A percentile compares a stretch with the other conserved stretches of the same genome.
These are phyloP conservation scores for Peribatodes rhomboidaria DNA, from an alignment of 2,888 invertebrate species.

Conservation along the genomic window DNA sequence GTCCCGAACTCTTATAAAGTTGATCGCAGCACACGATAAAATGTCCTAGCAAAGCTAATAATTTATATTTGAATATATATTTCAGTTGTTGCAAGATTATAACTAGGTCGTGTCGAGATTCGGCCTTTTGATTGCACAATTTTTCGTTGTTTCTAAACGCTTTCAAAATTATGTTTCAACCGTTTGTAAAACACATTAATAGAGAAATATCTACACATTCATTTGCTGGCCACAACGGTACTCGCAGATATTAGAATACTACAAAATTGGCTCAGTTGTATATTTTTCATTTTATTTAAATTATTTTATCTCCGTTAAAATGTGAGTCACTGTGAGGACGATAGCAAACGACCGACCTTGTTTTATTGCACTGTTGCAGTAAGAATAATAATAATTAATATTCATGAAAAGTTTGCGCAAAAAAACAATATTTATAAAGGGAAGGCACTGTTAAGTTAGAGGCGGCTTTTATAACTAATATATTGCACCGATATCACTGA, in stretches of 20 bases:
- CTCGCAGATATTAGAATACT: constrained; percentile 2
- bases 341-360: constrained; percentile 21
- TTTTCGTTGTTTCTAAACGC: constrained; percentile 45
- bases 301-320: constrained; percentile 11
- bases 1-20: constrained; percentile 34
- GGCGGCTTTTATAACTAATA: too few species aligned
- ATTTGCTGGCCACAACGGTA: not conserved
- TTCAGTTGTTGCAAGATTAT: constrained; percentile 47
- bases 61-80: constrained; percentile 41
- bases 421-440: not conserved
- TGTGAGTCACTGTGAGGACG: constrained; percentile 19
- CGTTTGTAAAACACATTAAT: constrained; percentile 34
- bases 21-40: constrained; percentile 21
- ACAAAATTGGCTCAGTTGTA: not conserved
- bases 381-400: constrained; percentile 12
- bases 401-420: constrained; percentile 7
- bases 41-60: constrained; percentile 24
- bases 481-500: too few species aligned
- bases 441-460: not conserved
- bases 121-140: constrained; percentile 46
- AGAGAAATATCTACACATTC: constrained; percentile 13
- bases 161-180: constrained; percentile 44
- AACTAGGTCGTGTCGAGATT: constrained; percentile 48
- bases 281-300: constrained; percentile 7
- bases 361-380: constrained; percentile 12